Evolutionary conservation across 2,797 vertebrate species (phyloP).

Genomic region (Pantherophis alleghaniensis): DNA sequence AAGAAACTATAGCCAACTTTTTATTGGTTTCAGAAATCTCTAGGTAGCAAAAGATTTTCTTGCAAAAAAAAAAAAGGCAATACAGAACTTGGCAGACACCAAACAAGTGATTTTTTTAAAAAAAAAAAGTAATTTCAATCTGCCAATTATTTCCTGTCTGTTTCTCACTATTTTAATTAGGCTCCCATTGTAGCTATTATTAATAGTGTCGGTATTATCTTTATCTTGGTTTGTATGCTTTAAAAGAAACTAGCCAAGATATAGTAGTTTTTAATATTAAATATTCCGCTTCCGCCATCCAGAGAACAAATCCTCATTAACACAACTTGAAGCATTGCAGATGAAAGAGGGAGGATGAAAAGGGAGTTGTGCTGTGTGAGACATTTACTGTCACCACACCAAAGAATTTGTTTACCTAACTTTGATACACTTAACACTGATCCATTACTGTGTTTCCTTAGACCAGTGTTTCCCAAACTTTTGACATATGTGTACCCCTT

Average conservation of each 20-base stretch:
- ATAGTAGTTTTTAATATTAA: constrained; percentile 2
- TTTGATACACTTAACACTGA: not conserved
- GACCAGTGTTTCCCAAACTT: too few relatives aligned
- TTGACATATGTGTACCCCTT: too few relatives aligned
- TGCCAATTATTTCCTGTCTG: not conserved
- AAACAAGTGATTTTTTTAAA: not conserved
- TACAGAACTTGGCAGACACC: not conserved
- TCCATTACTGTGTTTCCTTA: not conserved
- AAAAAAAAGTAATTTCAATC: not conserved
- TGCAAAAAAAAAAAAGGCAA: not conserved
- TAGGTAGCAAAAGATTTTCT: not conserved
- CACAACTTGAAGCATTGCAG: not conserved
- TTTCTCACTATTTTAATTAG: constrained; percentile 23
- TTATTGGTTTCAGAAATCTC: not conserved
- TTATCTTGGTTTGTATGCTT: not conserved
- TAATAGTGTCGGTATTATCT: not conserved
- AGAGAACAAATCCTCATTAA: not conserved
- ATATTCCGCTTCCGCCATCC: not conserved
- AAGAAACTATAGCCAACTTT: not conserved
- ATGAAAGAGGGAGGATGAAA: not conserved
- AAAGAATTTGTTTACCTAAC: not conserved
- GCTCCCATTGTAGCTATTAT: constrained; percentile 9
- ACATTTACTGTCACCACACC: rapidly evolving
- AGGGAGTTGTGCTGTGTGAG: not conserved
- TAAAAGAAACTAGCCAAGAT: not conserved